Conservation (phyloP, 1,140 invertebrate species). For the Macrobrachium nipponense region DNA sequence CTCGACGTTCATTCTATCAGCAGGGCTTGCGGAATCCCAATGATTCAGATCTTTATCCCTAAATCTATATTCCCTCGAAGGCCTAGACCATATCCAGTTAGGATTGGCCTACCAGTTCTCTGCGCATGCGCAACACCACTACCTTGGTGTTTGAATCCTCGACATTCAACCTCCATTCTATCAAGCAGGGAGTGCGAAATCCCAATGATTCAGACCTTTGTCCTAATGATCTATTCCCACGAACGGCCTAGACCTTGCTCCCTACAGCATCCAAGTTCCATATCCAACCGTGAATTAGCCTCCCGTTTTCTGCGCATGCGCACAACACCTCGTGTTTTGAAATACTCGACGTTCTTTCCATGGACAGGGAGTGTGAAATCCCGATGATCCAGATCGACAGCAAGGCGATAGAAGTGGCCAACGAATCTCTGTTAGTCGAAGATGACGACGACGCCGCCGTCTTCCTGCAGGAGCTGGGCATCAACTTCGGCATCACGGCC, state of each 20-base stretch:
- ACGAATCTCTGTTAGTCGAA: background rate
- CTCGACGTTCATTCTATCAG: too few species aligned
- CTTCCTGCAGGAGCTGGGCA: constrained; percentile 34
- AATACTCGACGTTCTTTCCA: background rate
- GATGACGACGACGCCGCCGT: constrained; percentile 30
- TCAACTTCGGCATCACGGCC: constrained; percentile 46
- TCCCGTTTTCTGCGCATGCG: too few species aligned
- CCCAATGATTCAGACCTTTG: background rate
- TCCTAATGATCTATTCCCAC: background rate
- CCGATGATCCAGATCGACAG: constrained; percentile 14
- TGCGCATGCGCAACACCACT: too few species aligned
- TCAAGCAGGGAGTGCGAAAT: too few species aligned
- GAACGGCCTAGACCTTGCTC: background rate
- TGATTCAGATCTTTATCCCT: background rate
- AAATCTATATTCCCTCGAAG: background rate
- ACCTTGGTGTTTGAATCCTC: too few species aligned
- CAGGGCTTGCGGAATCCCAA: too few species aligned
- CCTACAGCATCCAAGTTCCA: background rate
- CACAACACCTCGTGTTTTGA: too few species aligned
- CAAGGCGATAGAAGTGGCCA: background rate
- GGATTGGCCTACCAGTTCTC: too few species aligned
- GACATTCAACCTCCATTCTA: too few species aligned
- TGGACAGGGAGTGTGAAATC: constrained; percentile 29
- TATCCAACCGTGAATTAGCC: too few species aligned
- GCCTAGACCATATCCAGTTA: background rate